phyloP scores from a whole-genome alignment of 2,888 invertebrate species.

The Resseliella maxima region DNA sequence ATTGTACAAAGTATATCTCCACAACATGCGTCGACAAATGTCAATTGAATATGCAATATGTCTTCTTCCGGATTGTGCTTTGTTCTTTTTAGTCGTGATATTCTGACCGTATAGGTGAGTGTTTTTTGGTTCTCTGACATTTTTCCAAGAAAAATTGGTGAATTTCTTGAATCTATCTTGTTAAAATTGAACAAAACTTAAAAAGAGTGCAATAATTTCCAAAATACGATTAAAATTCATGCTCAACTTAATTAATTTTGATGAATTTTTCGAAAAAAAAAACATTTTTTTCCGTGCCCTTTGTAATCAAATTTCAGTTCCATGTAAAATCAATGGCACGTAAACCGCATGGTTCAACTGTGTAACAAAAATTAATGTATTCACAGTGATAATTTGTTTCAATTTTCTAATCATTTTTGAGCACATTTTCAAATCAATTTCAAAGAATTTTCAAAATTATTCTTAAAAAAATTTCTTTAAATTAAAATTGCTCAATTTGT shows the following conservation, averaged over 20 bases:
- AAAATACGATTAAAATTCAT: neutral
- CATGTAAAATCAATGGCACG: neutral
- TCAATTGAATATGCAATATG: neutral
- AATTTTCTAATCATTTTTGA: neutral
- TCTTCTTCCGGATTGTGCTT: neutral
- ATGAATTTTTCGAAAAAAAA: neutral
- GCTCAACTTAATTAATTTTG: neutral
- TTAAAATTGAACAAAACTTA: slow-evolving; percentile 26
- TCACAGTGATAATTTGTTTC: neutral
- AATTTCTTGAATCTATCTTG: neutral
- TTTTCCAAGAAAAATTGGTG: neutral
- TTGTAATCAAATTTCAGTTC: neutral
- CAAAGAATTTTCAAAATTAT: neutral
- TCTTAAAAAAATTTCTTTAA: neutral
- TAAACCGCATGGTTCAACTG: slow-evolving; percentile 28
- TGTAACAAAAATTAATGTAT: neutral
- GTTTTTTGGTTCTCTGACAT: neutral
- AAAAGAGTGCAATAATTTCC: neutral
- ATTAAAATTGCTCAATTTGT: neutral
- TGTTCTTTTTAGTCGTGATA: slow-evolving; percentile 47
- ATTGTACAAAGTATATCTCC: neutral
- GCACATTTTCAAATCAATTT: neutral
- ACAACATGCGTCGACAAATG: neutral
- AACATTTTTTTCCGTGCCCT: neutral
- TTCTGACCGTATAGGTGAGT: slow-evolving; percentile 42